phyloP scores from a whole-genome alignment of 2,888 invertebrate genomes.

The Microdon myrmicae region DNA sequence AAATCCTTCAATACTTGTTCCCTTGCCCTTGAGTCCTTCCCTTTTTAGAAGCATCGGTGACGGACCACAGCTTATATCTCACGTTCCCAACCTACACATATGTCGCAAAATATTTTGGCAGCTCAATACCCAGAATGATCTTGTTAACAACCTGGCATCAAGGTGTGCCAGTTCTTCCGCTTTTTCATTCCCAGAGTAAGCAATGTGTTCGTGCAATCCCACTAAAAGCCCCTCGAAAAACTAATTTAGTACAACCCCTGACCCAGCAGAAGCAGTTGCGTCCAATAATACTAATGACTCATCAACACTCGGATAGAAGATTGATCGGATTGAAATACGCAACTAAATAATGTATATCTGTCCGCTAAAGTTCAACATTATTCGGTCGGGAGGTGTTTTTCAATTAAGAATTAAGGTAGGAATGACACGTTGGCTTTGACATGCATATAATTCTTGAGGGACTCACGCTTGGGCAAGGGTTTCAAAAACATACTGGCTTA shows the following conservation, averaged over 20 bases:
- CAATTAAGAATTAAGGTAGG: constrained; percentile 50
- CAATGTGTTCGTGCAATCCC: constrained; percentile 42
- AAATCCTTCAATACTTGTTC: too few relatives aligned
- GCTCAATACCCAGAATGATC: too few relatives aligned
- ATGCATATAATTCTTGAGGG: too few relatives aligned
- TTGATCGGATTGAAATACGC: constrained; percentile 29
- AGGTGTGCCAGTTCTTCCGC: constrained; percentile 38
- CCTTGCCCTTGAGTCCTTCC: too few relatives aligned
- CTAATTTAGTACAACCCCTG: constrained; percentile 28
- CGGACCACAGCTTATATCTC: too few relatives aligned
- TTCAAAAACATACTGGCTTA: too few relatives aligned
- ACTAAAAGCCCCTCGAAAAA: constrained; percentile 34
- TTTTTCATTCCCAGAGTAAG: constrained; percentile 46
- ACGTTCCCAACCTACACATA: too few relatives aligned
- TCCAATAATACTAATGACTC: constrained; percentile 33
- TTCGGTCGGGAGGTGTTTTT: constrained; percentile 40
- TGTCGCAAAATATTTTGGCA: too few relatives aligned
- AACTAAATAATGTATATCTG: constrained; percentile 32
- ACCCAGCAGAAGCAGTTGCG: constrained; percentile 27
- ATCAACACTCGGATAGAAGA: constrained; percentile 27
- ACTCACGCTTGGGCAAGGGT: too few relatives aligned
- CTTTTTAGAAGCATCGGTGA: too few relatives aligned
- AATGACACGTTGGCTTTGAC: constrained; percentile 13
- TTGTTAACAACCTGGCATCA: constrained; percentile 30
- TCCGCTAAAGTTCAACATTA: constrained; percentile 37